Conservation (phyloP, 2,113 vertebrate species). For the Haemorhous mexicanus region DNA sequence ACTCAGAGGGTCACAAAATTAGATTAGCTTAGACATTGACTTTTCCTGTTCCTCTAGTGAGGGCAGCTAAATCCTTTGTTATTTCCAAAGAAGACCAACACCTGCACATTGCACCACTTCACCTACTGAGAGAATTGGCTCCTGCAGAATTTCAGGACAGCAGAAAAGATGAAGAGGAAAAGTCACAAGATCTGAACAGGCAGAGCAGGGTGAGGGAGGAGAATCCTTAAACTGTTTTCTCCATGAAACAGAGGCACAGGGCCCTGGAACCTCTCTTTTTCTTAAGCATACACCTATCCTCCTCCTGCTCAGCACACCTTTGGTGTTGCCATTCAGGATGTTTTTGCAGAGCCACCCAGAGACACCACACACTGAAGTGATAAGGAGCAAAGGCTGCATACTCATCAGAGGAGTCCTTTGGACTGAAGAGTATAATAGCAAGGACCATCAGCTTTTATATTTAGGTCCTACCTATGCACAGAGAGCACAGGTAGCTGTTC, state of each 20-base stretch:
- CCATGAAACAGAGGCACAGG: not conserved
- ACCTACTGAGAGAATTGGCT: not conserved
- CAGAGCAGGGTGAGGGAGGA: not conserved
- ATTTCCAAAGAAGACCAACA: not conserved
- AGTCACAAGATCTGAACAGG: not conserved
- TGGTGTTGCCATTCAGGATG: not conserved
- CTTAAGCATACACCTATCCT: not conserved
- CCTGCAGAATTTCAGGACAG: not conserved
- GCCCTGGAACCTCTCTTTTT: not conserved
- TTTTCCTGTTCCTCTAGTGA: not conserved
- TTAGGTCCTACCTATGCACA: not conserved
- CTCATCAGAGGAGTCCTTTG: not conserved
- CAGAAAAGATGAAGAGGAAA: not conserved
- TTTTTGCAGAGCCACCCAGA: not conserved
- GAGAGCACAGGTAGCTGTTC: not conserved
- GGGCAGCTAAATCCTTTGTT: not conserved
- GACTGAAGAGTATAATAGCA: not conserved
- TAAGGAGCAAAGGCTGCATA: not conserved
- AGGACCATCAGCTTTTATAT: not conserved
- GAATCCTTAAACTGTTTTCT: not conserved
- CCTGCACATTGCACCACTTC: not conserved
- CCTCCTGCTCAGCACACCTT: not conserved
- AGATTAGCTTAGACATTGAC: not conserved
- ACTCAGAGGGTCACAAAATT: not conserved
- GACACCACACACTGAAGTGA: not conserved